Evolutionary conservation across 2,888 invertebrate species (phyloP), one percentile per base, ranked within the genome.

Genomic region (Spodoptera exigua): DNA sequence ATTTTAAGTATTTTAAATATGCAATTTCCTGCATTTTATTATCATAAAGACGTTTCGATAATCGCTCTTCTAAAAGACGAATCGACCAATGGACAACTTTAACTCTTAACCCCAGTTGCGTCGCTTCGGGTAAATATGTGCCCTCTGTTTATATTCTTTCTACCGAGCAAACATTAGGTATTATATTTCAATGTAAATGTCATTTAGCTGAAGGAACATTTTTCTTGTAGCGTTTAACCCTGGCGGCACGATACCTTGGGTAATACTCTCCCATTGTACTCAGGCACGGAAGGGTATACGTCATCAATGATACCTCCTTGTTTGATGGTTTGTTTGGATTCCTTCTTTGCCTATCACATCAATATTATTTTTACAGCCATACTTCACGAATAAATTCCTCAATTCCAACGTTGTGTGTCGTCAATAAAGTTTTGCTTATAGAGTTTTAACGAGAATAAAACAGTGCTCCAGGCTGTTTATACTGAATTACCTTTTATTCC

Each of bases 211-310:
- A 27, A 27, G 14, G 3, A 51, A 35, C 37, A n/a, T 44, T 66
- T 39, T 66, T 45, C 47, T 60, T 63, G 14, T 43, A 46, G 41
- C 16, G 32, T 18, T 47, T 67, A 49, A 36, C 68, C 69, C 52
- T 45, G 44, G 10, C 2, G 27, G 36, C 32, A 40, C 27, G 27
- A 5, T 27, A 27, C 27, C 27, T 27, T 7, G 27, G 32, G 32
- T 51, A 49, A 45, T 61, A 37, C 43, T 16, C 17, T 49, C 9
- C n/a, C 49, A 64, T 60, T 41, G 45, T 52, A 12, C 18, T 18
- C 37, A 4, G 35, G 17, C 61, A 64, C 62, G 69, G 37, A 39
- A 68, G 12, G 46, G 45, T 17, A 40, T 12, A 60, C 34, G 61
- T 46, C 51, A 52, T 60, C 40, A 41, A 61, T 43, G 32, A 32